These are phyloP conservation scores for Ctena decussata DNA, from an alignment of 2,888 invertebrate genomes.

Conservation along the genomic window DNA sequence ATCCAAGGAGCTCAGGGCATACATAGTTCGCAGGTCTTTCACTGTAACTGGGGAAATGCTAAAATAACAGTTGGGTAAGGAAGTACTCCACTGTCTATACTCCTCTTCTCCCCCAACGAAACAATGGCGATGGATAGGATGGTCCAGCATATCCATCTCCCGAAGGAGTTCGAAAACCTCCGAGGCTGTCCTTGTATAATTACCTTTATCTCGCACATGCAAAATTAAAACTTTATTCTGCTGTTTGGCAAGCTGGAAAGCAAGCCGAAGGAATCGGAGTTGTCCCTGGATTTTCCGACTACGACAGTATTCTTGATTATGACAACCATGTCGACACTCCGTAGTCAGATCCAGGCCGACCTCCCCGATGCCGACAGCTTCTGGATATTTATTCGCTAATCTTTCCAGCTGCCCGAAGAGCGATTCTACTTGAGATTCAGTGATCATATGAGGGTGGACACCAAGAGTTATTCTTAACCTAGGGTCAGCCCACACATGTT, in stretches of 20 bases:
- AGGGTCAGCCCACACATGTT: background rate
- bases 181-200: background rate
- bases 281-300: background rate
- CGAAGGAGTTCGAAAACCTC: background rate
- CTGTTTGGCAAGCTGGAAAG: background rate
- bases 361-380: background rate
- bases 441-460: slow-evolving; percentile 1
- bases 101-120: background rate
- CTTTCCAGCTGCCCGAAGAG: background rate
- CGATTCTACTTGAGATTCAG: background rate
- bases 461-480: background rate
- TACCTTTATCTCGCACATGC: slow-evolving; percentile 1
- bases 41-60: background rate
- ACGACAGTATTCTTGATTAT: background rate
- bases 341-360: slow-evolving; percentile 5
- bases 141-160: background rate
- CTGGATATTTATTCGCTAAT: background rate
- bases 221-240: background rate
- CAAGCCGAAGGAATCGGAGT: background rate
- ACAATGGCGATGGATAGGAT: background rate
- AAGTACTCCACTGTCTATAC: background rate
- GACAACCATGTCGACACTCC: background rate
- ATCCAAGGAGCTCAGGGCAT: background rate
- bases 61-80: too few species aligned
- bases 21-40: background rate